Percentiles rank a stretch among this genome's conserved stretches.
Evolutionary conservation across 2,797 vertebrate species (phyloP).

Genomic region (Clarias pachynema): DNA sequence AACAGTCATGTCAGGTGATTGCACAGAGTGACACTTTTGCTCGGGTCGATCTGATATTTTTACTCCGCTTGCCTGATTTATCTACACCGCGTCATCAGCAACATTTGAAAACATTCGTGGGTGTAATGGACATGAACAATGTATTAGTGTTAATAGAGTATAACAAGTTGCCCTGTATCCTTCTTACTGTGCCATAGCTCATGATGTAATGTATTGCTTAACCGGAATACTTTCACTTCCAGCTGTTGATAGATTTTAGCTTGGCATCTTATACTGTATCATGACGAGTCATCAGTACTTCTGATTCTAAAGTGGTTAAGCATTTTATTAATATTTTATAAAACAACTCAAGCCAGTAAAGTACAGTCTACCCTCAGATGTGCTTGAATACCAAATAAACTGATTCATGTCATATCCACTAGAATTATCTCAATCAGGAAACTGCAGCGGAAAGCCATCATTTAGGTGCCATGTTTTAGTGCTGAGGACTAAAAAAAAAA

Average conservation of each 20-base stretch:
- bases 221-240: neutral
- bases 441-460: conserved; percentile 51
- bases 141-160: neutral
- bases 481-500: conserved; percentile 51
- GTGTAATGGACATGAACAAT: neutral
- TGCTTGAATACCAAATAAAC: neutral
- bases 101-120: neutral
- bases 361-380: neutral
- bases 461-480: conserved; percentile 57
- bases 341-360: neutral
- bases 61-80: neutral
- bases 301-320: neutral
- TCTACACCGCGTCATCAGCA: neutral
- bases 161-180: neutral
- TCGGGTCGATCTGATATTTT: neutral
- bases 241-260: neutral
- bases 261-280: neutral
- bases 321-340: neutral
- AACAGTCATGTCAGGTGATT: neutral
- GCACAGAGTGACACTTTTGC: neutral
- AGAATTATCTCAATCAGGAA: neutral
- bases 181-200: neutral
- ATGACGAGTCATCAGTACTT: neutral
- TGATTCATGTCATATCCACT: neutral
- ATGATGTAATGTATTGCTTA: neutral